Conservation (phyloP, 1,140 invertebrate genomes). For the Zaprionus taronus region DNA sequence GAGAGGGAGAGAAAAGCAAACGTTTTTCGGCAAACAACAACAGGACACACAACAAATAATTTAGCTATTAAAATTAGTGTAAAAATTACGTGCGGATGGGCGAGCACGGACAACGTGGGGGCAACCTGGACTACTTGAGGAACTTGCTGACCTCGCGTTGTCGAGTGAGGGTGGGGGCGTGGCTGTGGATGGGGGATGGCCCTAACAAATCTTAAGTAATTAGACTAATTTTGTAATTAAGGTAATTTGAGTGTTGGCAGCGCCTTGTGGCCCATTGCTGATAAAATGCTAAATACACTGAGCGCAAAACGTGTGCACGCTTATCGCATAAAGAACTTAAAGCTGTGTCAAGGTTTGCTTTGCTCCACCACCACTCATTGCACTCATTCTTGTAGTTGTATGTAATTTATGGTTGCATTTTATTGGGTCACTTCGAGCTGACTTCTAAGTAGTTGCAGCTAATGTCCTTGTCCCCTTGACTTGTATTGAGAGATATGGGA, state of each 20-base stretch:
- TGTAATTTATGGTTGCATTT: constrained; percentile 13
- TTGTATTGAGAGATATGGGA: too few species aligned
- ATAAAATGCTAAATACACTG: constrained; percentile 50
- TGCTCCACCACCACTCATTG: neutral
- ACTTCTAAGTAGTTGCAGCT: constrained; percentile 1
- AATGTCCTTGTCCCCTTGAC: constrained; percentile 3
- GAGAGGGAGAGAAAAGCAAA: constrained; percentile 19
- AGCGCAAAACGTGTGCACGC: constrained; percentile 5
- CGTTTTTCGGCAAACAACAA: constrained; percentile 38
- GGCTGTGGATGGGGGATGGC: neutral
- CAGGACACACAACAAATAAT: constrained; percentile 54
- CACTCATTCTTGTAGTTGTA: neutral
- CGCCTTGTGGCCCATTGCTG: constrained; percentile 46
- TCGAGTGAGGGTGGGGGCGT: neutral
- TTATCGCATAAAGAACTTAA: constrained; percentile 33
- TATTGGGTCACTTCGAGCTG: constrained; percentile 1
- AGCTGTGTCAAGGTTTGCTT: neutral
- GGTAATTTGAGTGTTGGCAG: constrained; percentile 52
- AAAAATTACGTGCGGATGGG: constrained; percentile 62
- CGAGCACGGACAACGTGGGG: neutral
- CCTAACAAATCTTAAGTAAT: constrained; percentile 60
- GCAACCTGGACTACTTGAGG: constrained; percentile 3
- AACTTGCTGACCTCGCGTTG: constrained; percentile 50
- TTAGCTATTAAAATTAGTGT: constrained; percentile 70
- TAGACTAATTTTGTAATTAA: constrained; percentile 72